Evolutionary conservation across 53 echinoderm and acorn worm species (phyloP).

Genomic region (Glandiceps talaboti): DNA sequence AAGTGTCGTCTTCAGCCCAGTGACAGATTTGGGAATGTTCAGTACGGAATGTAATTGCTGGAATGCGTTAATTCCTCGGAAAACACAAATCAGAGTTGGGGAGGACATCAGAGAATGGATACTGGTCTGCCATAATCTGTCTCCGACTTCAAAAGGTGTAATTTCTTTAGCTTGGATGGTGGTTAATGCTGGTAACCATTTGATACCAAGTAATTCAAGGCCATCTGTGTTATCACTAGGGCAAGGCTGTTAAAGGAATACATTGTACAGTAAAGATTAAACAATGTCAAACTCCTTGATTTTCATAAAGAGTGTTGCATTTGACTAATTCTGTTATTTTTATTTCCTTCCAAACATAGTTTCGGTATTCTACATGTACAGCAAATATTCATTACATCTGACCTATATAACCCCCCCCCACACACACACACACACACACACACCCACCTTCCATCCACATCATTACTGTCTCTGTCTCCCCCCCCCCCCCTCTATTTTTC

Average conservation of each 20-base stretch:
- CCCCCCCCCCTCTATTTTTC: too few species aligned
- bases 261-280: background rate
- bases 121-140: constrained; percentile 81
- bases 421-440: too few species aligned
- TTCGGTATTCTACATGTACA: too few species aligned
- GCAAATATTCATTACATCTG: too few species aligned
- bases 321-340: too few species aligned
- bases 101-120: constrained; percentile 58
- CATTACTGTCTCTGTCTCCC: too few species aligned
- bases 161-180: constrained; percentile 83
- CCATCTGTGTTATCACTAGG: constrained; percentile 31
- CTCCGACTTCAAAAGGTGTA: constrained; percentile 94
- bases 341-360: too few species aligned
- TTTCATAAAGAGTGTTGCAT: too few species aligned
- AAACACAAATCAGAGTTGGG: constrained; percentile 66
- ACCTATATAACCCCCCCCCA: too few species aligned
- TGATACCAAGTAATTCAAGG: constrained; percentile 81
- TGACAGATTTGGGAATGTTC: constrained; percentile 20
- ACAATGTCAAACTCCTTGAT: too few species aligned
- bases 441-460: too few species aligned
- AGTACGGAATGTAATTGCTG: constrained; percentile 51
- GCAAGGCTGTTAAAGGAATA: background rate
- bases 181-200: constrained; percentile 69
- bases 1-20: constrained; percentile 8
- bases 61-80: constrained; percentile 81